Percentiles rank a stretch among this genome's conserved stretches.
Evolutionary conservation across 2,113 vertebrate genomes (phyloP).

Genomic region (Rhabdornis inornatus): DNA sequence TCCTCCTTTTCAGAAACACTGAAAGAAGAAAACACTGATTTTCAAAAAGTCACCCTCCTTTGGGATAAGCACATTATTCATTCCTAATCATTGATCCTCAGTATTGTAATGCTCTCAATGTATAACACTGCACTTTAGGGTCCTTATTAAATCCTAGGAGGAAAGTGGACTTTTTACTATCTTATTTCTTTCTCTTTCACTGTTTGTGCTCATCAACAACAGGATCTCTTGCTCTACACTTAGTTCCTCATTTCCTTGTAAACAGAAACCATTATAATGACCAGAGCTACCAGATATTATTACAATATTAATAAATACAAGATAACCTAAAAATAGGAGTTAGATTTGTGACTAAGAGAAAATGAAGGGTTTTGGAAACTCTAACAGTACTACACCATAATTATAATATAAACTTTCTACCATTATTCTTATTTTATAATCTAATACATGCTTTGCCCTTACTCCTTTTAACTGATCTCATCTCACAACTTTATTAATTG

Average conservation of each 20-base stretch:
- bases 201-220: not conserved
- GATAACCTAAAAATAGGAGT: not conserved
- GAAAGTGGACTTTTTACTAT: not conserved
- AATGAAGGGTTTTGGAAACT: not conserved
- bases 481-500: no score
- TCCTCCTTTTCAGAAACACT: not conserved
- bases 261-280: not conserved
- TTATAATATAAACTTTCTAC: no score
- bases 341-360: not conserved
- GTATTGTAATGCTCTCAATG: not conserved
- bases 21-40: not conserved
- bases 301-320: not conserved
- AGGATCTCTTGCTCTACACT: not conserved
- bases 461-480: no score
- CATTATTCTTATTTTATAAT: no score
- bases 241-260: not conserved
- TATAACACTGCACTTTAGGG: not conserved
- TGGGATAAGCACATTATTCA: rapidly evolving
- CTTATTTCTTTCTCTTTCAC: not conserved
- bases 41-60: not conserved
- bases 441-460: no score
- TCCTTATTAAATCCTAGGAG: not conserved
- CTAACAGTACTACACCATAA: no score
- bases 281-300: not conserved
- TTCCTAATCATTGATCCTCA: not conserved